Conservation (phyloP, 2,888 invertebrate species). For the Isoperla grammatica region DNA sequence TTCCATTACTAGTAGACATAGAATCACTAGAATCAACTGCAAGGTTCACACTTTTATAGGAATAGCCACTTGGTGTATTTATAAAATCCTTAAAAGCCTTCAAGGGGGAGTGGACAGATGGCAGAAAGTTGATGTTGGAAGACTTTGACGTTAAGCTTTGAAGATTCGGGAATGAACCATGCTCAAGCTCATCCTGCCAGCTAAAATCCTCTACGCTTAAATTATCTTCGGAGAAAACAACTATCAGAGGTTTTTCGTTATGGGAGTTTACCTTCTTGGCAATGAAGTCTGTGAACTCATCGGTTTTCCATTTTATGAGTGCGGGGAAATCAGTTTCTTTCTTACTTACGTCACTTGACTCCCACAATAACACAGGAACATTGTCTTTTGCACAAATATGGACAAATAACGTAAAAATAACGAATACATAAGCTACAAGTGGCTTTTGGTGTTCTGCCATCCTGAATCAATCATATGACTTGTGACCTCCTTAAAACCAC, state of each 20-base stretch:
- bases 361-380: slow-evolving; percentile 26
- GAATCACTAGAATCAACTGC: neutral
- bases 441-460: neutral
- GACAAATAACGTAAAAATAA: slow-evolving; percentile 6
- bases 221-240: slow-evolving; percentile 49
- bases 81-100: neutral
- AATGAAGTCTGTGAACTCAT: slow-evolving; percentile 10
- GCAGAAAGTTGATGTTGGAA: neutral
- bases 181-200: slow-evolving; percentile 41
- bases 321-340: neutral
- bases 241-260: slow-evolving; percentile 34
- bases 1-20: neutral
- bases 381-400: slow-evolving; percentile 17
- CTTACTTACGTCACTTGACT: slow-evolving; percentile 1
- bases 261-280: slow-evolving; percentile 2
- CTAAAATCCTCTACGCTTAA: slow-evolving; percentile 57
- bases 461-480: slow-evolving; percentile 16
- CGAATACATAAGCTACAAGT: neutral
- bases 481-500: neutral
- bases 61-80: slow-evolving; percentile 2
- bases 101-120: slow-evolving; percentile 6
- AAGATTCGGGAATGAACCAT: slow-evolving; percentile 5
- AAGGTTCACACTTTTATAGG: slow-evolving; percentile 1
- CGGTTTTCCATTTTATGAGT: slow-evolving; percentile 4
- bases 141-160: slow-evolving; percentile 10